Base-by-base conservation (phyloP, 2,113 vertebrate species). In the Lamprologus sp. region DNA sequence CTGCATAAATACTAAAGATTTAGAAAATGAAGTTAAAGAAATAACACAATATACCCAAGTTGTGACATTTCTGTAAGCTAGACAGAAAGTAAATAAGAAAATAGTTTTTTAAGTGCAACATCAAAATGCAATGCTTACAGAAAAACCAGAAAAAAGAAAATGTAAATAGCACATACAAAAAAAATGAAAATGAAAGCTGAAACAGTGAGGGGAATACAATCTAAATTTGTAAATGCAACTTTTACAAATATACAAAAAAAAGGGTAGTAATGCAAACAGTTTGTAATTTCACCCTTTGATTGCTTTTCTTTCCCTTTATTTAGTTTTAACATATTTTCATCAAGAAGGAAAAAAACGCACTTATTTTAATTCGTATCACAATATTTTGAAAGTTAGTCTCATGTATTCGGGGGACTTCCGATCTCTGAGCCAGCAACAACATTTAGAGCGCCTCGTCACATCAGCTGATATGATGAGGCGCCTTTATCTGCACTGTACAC, bases 291-390 rank as follows among this genome's bases (percentile, higher is more conserved):
- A 28, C 21, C 42, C 42, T 47, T 75, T 11, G 40, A 47, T 75
- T 19, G 70, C 6, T 47, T 12, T 19, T 19, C 9, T 19, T 26
- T 75, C 70, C 4, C 14, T 75, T 75, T 75, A 47, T 17, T 75
- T 13, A 63, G 17, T 49, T 82, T 49, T 10, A n/a, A 81, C 10
- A 56, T 81, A 12, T 42, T 81, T 58, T 19, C 15, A 42, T 40
- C 0, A 10, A 28, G 54, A 33, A 82, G 19, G 31, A 65, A 14
- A 47, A 47, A 2, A 49, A 9, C 1, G 0, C 23, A 28, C 14
- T 26, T 10, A 73, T 45, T 73, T 73, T 26, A 45, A 73, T 26
- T 47, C 6, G 12, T n/a, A 31, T 60, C 40, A 6, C 7, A 47
- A 21, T 19, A n/a, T 47, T 56, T 81, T 82, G 4, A 47, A 82